Evolutionary conservation across 1,140 invertebrate species (phyloP).

Genomic region (Zaprionus nigranus): DNA sequence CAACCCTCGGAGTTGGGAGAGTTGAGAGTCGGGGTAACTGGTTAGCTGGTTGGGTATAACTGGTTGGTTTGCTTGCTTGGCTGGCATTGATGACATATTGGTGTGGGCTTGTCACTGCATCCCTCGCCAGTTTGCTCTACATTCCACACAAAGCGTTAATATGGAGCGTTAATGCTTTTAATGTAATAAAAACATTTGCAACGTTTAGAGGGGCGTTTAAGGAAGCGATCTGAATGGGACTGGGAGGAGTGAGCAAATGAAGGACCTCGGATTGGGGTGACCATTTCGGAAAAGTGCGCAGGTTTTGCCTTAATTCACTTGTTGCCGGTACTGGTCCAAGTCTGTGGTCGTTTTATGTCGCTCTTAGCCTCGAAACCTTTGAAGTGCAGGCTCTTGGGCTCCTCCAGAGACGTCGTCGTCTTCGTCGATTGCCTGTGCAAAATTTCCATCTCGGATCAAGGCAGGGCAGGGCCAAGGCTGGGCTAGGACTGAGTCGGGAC

Average conservation of each 20-base stretch:
- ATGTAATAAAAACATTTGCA: conserved; percentile 82
- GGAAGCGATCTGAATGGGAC: conserved; percentile 21
- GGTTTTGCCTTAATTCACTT: conserved; percentile 52
- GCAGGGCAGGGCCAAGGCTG: neutral
- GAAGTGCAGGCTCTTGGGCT: conserved; percentile 25
- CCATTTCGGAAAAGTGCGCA: neutral
- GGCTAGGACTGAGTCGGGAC: neutral
- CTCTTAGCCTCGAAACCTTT: conserved; percentile 28
- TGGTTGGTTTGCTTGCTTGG: conserved; percentile 30
- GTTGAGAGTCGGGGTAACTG: conserved; percentile 32
- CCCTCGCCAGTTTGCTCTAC: conserved; percentile 65
- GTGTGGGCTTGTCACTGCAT: conserved; percentile 42
- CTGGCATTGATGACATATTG: conserved; percentile 80
- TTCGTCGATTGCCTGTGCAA: conserved; percentile 29
- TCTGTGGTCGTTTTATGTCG: conserved; percentile 14
- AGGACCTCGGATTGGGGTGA: conserved; percentile 24
- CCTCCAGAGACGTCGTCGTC: neutral
- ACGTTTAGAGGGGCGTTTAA: conserved; percentile 63
- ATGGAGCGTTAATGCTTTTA: conserved; percentile 76
- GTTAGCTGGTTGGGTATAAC: conserved; percentile 15
- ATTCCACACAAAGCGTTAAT: conserved; percentile 63
- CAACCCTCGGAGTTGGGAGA: conserved; percentile 40
- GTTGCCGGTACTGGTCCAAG: conserved; percentile 52
- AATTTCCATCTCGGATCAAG: conserved; percentile 3
- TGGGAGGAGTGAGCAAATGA: too few relatives aligned